A percentile compares a stretch with the other conserved stretches of the same genome.
phyloP scores from a whole-genome alignment of 2,888 invertebrate species.

The Platycheirus albimanus region DNA sequence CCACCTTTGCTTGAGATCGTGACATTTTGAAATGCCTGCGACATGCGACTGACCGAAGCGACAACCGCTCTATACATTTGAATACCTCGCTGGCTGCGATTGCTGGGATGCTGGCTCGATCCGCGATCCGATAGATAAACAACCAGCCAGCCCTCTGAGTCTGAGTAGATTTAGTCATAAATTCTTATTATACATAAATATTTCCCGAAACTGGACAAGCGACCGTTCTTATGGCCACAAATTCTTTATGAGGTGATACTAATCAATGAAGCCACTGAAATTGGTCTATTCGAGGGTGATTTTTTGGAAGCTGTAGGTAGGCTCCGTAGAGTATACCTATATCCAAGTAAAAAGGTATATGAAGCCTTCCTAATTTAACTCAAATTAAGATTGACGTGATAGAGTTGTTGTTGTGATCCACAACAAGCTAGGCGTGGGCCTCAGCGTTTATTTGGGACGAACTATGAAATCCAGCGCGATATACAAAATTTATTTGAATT shows the following conservation, averaged over 20 bases:
- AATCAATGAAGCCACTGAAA: slow-evolving; percentile 83
- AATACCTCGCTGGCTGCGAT: not conserved
- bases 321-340: not conserved
- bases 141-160: too few relatives aligned
- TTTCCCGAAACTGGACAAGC: too few relatives aligned
- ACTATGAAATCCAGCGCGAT: not conserved
- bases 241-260: slow-evolving; percentile 82
- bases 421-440: slow-evolving; percentile 51
- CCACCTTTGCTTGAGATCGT: slow-evolving; percentile 37
- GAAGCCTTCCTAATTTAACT: slow-evolving; percentile 12
- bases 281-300: slow-evolving; percentile 75
- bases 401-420: slow-evolving; percentile 6
- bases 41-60: too few relatives aligned
- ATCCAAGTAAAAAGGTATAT: too few relatives aligned
- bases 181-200: slow-evolving; percentile 11
- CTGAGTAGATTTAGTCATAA: slow-evolving; percentile 71
- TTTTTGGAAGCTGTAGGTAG: slow-evolving; percentile 10
- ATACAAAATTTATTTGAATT: slow-evolving; percentile 57
- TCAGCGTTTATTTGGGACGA: slow-evolving; percentile 43
- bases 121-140: slow-evolving; percentile 48
- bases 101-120: slow-evolving; percentile 10
- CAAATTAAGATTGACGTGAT: slow-evolving; percentile 55
- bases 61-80: slow-evolving; percentile 23
- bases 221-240: too few relatives aligned
- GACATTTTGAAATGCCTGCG: slow-evolving; percentile 38